These are phyloP conservation scores for Meliscaeva auricollis DNA, from an alignment of 2,888 invertebrate genomes.

Conservation along the genomic window DNA sequence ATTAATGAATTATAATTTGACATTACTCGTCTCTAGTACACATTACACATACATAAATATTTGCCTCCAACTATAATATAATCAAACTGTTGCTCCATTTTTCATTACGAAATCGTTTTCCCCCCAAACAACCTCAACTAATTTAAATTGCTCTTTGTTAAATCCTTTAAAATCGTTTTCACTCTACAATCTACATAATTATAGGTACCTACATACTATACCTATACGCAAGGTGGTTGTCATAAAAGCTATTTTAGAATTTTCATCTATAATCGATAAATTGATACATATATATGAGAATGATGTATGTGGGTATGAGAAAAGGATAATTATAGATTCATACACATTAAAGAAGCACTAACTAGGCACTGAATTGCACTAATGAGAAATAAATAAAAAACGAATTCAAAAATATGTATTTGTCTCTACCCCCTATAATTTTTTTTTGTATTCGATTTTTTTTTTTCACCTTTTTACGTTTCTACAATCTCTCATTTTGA, in stretches of 20 bases:
- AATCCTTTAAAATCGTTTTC: conserved; percentile 40
- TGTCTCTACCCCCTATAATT: neutral
- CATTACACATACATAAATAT: neutral
- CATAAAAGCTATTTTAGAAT: conserved; percentile 39
- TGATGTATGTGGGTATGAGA: neutral
- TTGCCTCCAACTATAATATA: neutral
- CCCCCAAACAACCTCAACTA: neutral
- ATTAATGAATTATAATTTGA: no score
- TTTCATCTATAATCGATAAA: conserved; percentile 39
- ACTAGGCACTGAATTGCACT: neutral
- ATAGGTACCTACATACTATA: neutral
- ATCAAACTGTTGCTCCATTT: conserved; percentile 39
- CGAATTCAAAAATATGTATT: neutral
- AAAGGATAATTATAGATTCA: conserved; percentile 41
- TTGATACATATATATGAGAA: conserved; percentile 15
- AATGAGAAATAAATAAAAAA: neutral
- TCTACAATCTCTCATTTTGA: conserved; percentile 1
- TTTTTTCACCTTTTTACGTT: neutral
- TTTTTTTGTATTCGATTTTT: neutral
- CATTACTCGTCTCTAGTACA: neutral
- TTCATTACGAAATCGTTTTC: neutral
- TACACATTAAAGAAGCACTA: neutral
- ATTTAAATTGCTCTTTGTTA: conserved; percentile 13
- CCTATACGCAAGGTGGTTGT: conserved; percentile 2
- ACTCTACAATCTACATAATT: neutral